phyloP scores from a whole-genome alignment of 2,888 invertebrate genomes.

The Scaptodrosophila latifasciaeformis region DNA sequence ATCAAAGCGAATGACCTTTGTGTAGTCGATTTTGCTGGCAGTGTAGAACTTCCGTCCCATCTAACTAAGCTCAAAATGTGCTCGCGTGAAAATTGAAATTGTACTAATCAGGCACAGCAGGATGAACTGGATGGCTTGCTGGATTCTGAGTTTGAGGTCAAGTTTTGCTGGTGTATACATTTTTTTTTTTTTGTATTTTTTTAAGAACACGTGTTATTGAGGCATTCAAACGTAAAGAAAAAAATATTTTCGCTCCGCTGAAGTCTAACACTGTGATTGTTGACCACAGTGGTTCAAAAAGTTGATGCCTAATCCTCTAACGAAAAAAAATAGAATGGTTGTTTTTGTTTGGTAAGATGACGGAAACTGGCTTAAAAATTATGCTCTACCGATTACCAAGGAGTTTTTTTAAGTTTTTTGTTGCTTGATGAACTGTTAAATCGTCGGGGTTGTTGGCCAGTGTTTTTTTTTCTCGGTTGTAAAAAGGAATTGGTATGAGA shows the following conservation, averaged over 20 bases:
- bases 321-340: not conserved
- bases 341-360: constrained; percentile 3
- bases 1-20: constrained; percentile 51
- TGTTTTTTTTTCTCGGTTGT: constrained; percentile 26
- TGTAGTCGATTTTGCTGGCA: no score
- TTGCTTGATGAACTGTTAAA: constrained; percentile 55
- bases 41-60: no score
- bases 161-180: no score
- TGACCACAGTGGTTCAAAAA: constrained; percentile 38
- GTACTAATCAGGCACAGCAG: constrained; percentile 49
- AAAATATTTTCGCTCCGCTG: constrained; percentile 55
- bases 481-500: no score
- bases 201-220: constrained; percentile 34
- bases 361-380: constrained; percentile 57
- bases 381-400: constrained; percentile 48
- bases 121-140: no score
- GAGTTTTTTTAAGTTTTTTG: constrained; percentile 11
- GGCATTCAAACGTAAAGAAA: constrained; percentile 16
- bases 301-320: constrained; percentile 13
- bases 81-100: constrained; percentile 64
- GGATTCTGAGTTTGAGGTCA: no score
- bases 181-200: no score
- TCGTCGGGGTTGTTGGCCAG: constrained; percentile 22
- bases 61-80: no score
- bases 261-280: constrained; percentile 52